Evolutionary conservation across 2,888 invertebrate species (phyloP).

Genomic region (Hyalella azteca): DNA sequence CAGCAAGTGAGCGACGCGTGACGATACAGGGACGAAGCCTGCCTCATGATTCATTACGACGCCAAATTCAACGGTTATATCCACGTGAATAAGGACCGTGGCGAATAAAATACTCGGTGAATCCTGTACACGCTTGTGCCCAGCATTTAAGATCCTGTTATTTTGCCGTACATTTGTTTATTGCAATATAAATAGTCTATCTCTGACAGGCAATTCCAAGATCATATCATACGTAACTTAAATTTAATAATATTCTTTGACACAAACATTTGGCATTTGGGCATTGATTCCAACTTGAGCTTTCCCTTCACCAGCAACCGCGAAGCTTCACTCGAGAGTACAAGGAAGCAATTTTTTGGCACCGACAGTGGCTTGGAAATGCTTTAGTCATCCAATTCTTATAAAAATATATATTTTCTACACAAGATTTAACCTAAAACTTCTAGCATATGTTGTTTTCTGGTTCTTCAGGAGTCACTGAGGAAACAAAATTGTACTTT

Average conservation of each 20-base stretch:
- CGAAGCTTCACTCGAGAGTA: no score
- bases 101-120: no score
- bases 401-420: slow-evolving; percentile 20
- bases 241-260: background rate
- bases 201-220: background rate
- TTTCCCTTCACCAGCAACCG: no score
- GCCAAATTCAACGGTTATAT: no score
- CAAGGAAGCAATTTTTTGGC: no score
- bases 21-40: background rate
- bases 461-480: slow-evolving; percentile 10
- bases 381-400: background rate
- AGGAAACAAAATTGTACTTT: no score
- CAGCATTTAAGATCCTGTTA: no score
- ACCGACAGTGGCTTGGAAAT: background rate
- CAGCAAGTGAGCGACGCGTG: slow-evolving; percentile 1
- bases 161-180: no score
- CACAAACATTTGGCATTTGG: slow-evolving; percentile 19
- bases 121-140: no score
- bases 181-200: no score
- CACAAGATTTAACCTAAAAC: background rate
- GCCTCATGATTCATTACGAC: background rate
- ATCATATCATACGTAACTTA: background rate
- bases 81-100: no score
- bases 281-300: slow-evolving; percentile 15
- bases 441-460: background rate